Evolutionary conservation across 1,140 invertebrate species (phyloP), one percentile per base, ranked within the genome.

Genomic region (Leptopilina boulardi): DNA sequence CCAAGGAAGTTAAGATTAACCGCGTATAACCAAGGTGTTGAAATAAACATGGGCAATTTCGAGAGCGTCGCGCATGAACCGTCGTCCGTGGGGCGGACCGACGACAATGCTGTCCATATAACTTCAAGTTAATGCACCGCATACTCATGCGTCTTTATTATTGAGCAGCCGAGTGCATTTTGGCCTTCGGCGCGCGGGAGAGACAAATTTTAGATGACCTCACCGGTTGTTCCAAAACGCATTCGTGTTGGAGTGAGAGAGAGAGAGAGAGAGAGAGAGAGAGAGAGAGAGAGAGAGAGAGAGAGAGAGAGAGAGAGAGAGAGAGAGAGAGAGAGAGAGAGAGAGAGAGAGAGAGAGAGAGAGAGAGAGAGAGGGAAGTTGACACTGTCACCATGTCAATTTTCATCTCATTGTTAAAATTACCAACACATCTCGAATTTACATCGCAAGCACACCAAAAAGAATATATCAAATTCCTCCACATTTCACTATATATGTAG

Each of bases 141-240:
- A 66, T 30, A 66, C 59, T 30, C 59, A 66, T 66, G 59, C 59
- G 59, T 66, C 59, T 66, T 66, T 66, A 66, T 66, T 66, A 66
- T 66, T 66, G 59, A 66, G 59, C 26, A 66, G 23, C 23, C 1
- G 13, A 66, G 59, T 66, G 59, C 59, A 66, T 66, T 59, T 5
- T 66, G n/a, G 59, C 59, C 59, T 66, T 30, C 59, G 59, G 26
- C 26, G 38, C 73, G 26, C 4, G 5, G 34, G 5, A 38, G 51
- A 47, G 59, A 70, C 41, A 44, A 76, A 71, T 71, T 76, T 76
- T 76, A 71, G 44, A 71, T 71, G 66, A 19, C 44, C 59, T 66
- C 3, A 38, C 3, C n/a, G 19, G 23, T 30, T 30, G 30, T 9
- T 66, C 21, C 21, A 38, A 5, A 4, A 66, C 23, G 56, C 56